Evolutionary conservation across 2,888 invertebrate genomes (phyloP), one percentile per base, ranked within the genome.

Genomic region (Argyra leucocephala): DNA sequence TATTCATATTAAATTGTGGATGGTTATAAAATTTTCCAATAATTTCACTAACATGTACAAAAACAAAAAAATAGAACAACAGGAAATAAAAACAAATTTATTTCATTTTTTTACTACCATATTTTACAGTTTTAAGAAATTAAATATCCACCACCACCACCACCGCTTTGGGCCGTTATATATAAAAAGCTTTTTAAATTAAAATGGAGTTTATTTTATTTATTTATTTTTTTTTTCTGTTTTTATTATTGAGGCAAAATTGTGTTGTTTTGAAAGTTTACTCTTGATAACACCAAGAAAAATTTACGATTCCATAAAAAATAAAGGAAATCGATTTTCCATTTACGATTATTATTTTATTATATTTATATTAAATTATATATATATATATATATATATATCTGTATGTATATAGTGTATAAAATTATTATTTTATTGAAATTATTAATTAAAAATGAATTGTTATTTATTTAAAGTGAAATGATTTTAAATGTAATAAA

Each of bases 301-400:
- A 12, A 18, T 48, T 48, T 48, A 48, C 18, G 48, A 15, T 5
- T 48, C 18, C 48, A 48, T 48, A 48, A 48, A 48, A 48, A 48
- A 48, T 48, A n/a, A 48, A 48, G 5, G 48, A 48, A 48, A 48
- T 48, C 48, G 48, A 48, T 48, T 48, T 48, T 48, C n/a, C 48
- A 48, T 48, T 48, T 48, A 48, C 1, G 48, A 48, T 18, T 12
- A 12, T 48, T 4, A n/a, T 18, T 48, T 48, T 9, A n/a, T n/a
- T n/a, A n/a, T n/a, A n/a, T n/a, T n/a, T n/a, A n/a, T n/a, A n/a
- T n/a, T n/a, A n/a, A n/a, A n/a, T n/a, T n/a, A n/a, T n/a, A n/a
- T n/a, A n/a, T n/a, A n/a, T n/a, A n/a, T n/a, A n/a, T n/a, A n/a
- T n/a, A n/a, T n/a, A n/a, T n/a, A n/a, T n/a, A n/a, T n/a, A n/a